These are phyloP conservation scores for Ochropleura plecta DNA, from an alignment of 2,888 invertebrate species.

Conservation along the genomic window DNA sequence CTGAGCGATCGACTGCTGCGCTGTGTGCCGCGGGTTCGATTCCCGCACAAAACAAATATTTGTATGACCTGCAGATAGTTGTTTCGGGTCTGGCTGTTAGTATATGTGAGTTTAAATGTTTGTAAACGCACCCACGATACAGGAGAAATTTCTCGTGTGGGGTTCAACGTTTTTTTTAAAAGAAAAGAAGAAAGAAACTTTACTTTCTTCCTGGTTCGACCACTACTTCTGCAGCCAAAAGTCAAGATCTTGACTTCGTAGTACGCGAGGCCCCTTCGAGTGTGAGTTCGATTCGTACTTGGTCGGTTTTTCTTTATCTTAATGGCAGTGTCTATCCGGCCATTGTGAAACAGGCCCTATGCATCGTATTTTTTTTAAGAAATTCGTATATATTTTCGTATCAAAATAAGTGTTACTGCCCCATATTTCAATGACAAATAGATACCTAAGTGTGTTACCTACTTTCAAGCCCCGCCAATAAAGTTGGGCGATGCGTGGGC, in stretches of 20 bases:
- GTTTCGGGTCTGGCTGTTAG: too few relatives aligned
- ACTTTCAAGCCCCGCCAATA: conserved; percentile 14
- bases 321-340: background rate
- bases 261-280: background rate
- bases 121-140: too few relatives aligned
- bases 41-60: too few relatives aligned
- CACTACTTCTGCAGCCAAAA: too few relatives aligned
- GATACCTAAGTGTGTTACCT: conserved; percentile 8
- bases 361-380: conserved; percentile 2
- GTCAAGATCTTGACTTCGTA: background rate
- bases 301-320: background rate
- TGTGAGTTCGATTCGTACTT: background rate
- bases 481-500: conserved; percentile 51
- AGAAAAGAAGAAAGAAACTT: too few relatives aligned
- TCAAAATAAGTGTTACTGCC: conserved; percentile 6
- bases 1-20: too few relatives aligned
- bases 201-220: background rate
- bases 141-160: too few relatives aligned
- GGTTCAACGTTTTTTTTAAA: too few relatives aligned
- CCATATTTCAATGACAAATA: conserved; percentile 21
- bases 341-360: conserved; percentile 16
- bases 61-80: too few relatives aligned
- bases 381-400: conserved; percentile 12
- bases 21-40: too few relatives aligned
- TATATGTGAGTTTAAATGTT: too few relatives aligned